Percentiles rank a stretch among this genome's conserved stretches.
Evolutionary conservation across 2,888 invertebrate genomes (phyloP).

Genomic region (Frankliniella fusca): DNA sequence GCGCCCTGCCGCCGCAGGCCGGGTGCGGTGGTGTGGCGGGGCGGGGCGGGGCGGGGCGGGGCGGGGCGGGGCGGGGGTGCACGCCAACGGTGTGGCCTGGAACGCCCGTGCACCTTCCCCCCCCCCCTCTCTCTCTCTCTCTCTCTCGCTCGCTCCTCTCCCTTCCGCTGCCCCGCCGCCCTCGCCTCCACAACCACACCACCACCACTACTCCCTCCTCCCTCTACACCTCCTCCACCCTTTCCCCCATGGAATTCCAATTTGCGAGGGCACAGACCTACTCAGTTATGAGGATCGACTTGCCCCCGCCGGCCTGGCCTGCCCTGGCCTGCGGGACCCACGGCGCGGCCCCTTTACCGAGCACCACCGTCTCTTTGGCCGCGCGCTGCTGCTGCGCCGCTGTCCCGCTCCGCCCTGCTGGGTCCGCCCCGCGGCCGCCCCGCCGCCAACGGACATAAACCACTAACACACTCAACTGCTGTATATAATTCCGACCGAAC

Average conservation of each 20-base stretch:
- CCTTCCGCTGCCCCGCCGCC: too few relatives aligned
- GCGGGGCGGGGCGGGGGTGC: too few relatives aligned
- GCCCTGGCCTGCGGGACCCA: neutral
- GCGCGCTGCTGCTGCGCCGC: too few relatives aligned
- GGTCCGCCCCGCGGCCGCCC: neutral
- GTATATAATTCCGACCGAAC: conserved; percentile 1
- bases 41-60: too few relatives aligned
- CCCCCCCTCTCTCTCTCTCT: neutral
- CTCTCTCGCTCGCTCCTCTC: neutral
- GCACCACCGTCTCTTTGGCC: too few relatives aligned
- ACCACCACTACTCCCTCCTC: too few relatives aligned
- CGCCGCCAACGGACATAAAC: conserved; percentile 2
- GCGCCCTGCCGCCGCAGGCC: too few relatives aligned
- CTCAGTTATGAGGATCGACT: conserved; percentile 26
- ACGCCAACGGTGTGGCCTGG: too few relatives aligned
- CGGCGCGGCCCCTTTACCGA: neutral
- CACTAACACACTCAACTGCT: conserved; percentile 22
- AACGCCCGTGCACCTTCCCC: neutral
- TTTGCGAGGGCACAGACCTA: conserved; percentile 19
- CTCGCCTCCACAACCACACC: neutral
- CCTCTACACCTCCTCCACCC: neutral
- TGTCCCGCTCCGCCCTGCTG: neutral
- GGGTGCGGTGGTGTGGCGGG: too few relatives aligned
- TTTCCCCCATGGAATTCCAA: conserved; percentile 18
- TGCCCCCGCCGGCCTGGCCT: neutral